Percentiles rank a stretch among this genome's conserved stretches.
Evolutionary conservation across 2,797 vertebrate genomes (phyloP).

Genomic region (Scomberomorus guttatus): DNA sequence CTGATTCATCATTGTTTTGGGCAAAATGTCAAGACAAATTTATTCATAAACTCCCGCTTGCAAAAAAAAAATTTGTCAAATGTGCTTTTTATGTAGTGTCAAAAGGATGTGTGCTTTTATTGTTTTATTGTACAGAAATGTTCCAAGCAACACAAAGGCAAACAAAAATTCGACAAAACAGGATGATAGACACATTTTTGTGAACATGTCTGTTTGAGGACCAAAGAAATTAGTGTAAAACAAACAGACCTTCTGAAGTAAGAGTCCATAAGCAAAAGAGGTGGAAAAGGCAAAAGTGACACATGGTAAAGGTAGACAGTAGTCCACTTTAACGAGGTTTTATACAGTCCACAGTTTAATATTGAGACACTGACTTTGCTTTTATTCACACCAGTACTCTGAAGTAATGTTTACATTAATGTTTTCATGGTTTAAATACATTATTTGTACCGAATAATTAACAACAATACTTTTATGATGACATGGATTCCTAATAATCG

Average conservation of each 20-base stretch:
- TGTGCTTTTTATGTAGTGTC: slow-evolving; percentile 26
- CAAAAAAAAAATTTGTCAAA: not conserved
- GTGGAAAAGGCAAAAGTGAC: too few relatives aligned
- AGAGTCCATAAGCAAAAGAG: not conserved
- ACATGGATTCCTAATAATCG: not conserved
- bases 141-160: slow-evolving; percentile 11
- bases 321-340: not conserved
- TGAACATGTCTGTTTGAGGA: not conserved
- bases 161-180: not conserved
- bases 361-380: not conserved
- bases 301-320: not conserved
- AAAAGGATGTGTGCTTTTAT: slow-evolving; percentile 6
- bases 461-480: not conserved
- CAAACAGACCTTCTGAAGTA: not conserved
- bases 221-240: not conserved
- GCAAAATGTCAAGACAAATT: slow-evolving; percentile 36
- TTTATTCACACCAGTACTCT: not conserved
- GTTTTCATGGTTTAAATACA: not conserved
- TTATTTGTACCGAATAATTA: not conserved
- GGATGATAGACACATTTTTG: not conserved
- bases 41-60: slow-evolving; percentile 23
- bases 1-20: slow-evolving; percentile 55
- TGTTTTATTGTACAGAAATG: not conserved
- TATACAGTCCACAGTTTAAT: not conserved
- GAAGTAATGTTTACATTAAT: not conserved